Percentiles rank a stretch among this genome's conserved stretches.
Conservation (phyloP, 2,888 invertebrate genomes). For the Trisateles emortualis region DNA sequence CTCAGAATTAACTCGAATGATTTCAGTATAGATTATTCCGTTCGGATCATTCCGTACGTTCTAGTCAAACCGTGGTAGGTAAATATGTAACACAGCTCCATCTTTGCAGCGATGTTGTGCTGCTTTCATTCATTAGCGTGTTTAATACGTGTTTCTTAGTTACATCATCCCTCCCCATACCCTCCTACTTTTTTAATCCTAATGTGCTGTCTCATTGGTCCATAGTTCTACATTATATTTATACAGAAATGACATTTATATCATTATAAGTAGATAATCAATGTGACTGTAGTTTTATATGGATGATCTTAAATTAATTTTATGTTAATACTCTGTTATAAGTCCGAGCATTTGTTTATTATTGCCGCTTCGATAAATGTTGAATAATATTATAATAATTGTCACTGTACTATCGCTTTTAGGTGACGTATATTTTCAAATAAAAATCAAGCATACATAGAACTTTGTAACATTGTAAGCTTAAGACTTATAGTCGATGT, state of each 20-base stretch:
- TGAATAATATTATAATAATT: conserved; percentile 63
- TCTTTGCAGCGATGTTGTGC: conserved; percentile 63
- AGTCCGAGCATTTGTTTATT: conserved; percentile 68
- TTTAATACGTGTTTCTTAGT: conserved; percentile 60
- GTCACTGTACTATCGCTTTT: conserved; percentile 79
- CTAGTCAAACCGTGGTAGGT: conserved; percentile 77
- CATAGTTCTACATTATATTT: conserved; percentile 55
- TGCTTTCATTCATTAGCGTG: conserved; percentile 69
- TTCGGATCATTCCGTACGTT: conserved; percentile 69
- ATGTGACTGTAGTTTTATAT: conserved; percentile 79
- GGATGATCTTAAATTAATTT: conserved; percentile 59
- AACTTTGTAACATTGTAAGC: conserved; percentile 67
- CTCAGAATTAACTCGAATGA: conserved; percentile 36
- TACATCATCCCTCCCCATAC: conserved; percentile 43
- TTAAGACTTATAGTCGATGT: conserved; percentile 75
- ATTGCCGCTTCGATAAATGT: conserved; percentile 78
- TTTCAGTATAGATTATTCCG: conserved; percentile 55
- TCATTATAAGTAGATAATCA: conserved; percentile 75
- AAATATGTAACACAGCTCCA: conserved; percentile 68
- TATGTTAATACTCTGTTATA: conserved; percentile 57
- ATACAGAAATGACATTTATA: conserved; percentile 58
- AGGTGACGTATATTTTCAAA: conserved; percentile 72
- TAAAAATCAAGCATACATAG: conserved; percentile 59
- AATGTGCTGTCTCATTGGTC: conserved; percentile 52
- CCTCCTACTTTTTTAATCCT: conserved; percentile 20